These are phyloP conservation scores for Malaclemys terrapin DNA, from an alignment of 2,113 vertebrate species.

Conservation along the genomic window DNA sequence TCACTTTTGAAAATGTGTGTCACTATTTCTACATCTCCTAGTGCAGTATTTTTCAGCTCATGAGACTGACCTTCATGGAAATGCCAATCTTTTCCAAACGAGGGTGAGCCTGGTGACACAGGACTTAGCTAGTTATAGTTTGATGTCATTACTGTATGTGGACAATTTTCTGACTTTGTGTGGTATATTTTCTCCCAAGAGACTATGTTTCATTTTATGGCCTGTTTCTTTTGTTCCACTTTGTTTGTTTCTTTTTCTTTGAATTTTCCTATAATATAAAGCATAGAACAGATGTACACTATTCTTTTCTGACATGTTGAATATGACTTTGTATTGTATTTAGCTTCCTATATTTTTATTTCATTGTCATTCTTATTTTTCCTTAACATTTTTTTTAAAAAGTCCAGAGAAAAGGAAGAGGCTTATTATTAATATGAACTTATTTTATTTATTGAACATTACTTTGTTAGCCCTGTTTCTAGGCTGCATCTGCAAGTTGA, in stretches of 20 bases:
- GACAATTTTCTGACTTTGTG: neutral
- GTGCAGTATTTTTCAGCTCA: neutral
- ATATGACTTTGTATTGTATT: neutral
- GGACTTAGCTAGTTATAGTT: neutral
- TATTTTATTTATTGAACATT: neutral
- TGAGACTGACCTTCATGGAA: neutral
- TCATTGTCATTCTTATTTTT: neutral
- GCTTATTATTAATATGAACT: neutral
- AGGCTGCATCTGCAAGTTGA: neutral
- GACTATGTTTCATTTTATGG: accelerated
- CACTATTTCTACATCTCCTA: neutral
- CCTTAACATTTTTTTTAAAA: neutral
- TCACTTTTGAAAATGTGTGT: neutral
- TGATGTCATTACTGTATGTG: neutral
- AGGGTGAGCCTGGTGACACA: neutral
- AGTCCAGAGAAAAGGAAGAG: neutral
- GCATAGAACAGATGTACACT: neutral
- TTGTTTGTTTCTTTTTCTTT: neutral
- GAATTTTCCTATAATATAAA: neutral
- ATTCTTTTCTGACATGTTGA: neutral
- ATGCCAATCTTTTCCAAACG: neutral
- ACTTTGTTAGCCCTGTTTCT: neutral
- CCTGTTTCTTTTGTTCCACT: accelerated
- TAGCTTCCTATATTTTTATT: accelerated
- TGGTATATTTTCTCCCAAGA: neutral